A percentile compares a stretch with the other conserved stretches of the same genome.
phyloP scores from a whole-genome alignment of 2,797 vertebrate genomes.

The Meriones psammophilus region DNA sequence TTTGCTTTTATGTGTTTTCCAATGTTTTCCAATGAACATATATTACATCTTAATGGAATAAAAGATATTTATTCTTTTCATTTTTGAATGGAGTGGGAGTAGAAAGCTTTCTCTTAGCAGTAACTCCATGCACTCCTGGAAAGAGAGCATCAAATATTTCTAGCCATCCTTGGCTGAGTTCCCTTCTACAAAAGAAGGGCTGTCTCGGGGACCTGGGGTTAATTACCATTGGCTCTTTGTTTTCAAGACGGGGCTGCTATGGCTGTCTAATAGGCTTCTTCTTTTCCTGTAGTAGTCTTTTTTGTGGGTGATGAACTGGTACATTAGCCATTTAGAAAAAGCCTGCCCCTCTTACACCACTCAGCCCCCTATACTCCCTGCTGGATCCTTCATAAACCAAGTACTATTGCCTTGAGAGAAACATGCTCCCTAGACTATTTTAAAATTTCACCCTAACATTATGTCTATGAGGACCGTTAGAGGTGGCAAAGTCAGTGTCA shows the following conservation, averaged over 20 bases:
- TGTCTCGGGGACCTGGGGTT: neutral
- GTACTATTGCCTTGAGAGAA: neutral
- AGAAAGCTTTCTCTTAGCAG: neutral
- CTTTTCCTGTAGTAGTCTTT: neutral
- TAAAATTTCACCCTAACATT: neutral
- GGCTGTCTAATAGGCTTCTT: neutral
- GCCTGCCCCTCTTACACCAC: neutral
- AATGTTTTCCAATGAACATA: conserved; percentile 37
- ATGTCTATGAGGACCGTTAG: neutral
- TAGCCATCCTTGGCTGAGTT: neutral
- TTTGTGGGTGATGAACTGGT: neutral
- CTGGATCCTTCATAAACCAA: neutral
- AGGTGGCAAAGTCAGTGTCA: neutral
- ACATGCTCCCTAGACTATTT: neutral
- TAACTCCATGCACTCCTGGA: neutral
- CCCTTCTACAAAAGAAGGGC: neutral
- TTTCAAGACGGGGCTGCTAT: neutral
- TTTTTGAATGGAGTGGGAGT: conserved; percentile 15
- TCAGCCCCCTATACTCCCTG: neutral
- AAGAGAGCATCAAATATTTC: neutral
- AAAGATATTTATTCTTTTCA: conserved; percentile 10
- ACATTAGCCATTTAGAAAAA: neutral
- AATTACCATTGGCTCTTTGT: neutral
- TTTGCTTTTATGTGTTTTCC: conserved; percentile 18
- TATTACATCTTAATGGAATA: conserved; percentile 26